Evolutionary conservation across 2,888 invertebrate species (phyloP).

Genomic region (Lottia scabra): DNA sequence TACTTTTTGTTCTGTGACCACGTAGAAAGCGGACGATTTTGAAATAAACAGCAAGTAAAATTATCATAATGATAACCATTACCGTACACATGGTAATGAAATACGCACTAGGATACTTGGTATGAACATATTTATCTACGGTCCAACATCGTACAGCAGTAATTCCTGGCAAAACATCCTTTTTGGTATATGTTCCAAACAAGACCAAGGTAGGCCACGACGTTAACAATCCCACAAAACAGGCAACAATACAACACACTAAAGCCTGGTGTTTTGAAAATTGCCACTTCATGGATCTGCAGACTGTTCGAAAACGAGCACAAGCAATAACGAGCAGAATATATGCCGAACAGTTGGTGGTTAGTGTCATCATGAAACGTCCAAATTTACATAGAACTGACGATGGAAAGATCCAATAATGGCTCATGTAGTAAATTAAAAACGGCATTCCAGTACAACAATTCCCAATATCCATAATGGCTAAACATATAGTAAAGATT

Average conservation of each 20-base stretch:
- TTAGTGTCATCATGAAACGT: conserved; percentile 29
- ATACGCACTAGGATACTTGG: conserved; percentile 19
- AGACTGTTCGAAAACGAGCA: conserved; percentile 30
- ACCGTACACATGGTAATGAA: conserved; percentile 25
- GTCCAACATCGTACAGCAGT: conserved; percentile 28
- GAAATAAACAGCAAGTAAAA: conserved; percentile 22
- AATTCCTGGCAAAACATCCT: conserved; percentile 12
- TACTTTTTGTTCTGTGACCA: conserved; percentile 12
- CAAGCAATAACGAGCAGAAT: conserved; percentile 26
- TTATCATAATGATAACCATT: conserved; percentile 16
- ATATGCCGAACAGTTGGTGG: conserved; percentile 25
- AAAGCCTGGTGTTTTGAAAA: conserved; percentile 19
- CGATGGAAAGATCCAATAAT: conserved; percentile 26
- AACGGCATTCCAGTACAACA: conserved; percentile 24
- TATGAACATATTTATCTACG: conserved; percentile 21
- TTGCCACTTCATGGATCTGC: conserved; percentile 25
- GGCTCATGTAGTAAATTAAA: conserved; percentile 27
- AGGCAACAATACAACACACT: conserved; percentile 14
- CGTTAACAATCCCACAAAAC: conserved; percentile 16
- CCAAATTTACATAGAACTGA: conserved; percentile 31
- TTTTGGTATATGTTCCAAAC: conserved; percentile 24
- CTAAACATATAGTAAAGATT: conserved; percentile 19
- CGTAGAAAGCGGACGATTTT: conserved; percentile 23
- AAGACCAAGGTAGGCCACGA: conserved; percentile 30
- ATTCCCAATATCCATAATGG: conserved; percentile 26